A percentile compares a stretch with the other conserved stretches of the same genome.
Evolutionary conservation across 1,140 invertebrate species (phyloP).

Genomic region (Polyergus mexicanus): DNA sequence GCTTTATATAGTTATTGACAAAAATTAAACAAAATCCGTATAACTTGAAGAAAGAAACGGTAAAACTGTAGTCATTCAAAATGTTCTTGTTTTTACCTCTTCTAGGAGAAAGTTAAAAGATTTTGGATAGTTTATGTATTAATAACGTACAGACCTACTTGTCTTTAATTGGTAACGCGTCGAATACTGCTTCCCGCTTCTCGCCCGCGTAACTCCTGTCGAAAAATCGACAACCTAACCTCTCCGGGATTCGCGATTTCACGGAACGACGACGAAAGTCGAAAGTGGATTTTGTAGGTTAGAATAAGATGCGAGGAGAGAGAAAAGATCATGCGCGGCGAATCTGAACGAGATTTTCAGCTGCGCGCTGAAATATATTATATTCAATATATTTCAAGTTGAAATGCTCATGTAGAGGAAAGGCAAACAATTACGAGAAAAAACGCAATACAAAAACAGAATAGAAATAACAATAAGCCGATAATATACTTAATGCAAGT

Average conservation of each 20-base stretch:
- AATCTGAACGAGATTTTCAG: no score
- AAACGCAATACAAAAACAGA: no score
- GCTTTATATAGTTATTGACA: background rate
- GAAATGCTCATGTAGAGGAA: no score
- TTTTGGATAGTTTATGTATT: background rate
- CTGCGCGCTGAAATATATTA: no score
- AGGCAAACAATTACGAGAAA: no score
- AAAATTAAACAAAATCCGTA: background rate
- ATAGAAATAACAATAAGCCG: no score
- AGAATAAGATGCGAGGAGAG: background rate
- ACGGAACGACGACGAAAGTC: background rate
- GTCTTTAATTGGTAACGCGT: background rate
- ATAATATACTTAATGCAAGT: no score
- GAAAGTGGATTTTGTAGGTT: conserved; percentile 13
- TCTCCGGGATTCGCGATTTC: background rate
- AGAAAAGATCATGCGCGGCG: background rate
- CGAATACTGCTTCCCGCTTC: background rate
- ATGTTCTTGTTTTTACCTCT: background rate
- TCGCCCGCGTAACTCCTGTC: background rate
- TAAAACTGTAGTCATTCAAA: background rate
- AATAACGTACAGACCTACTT: background rate
- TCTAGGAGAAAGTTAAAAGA: background rate
- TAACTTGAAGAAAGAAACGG: background rate
- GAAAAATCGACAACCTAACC: conserved; percentile 2
- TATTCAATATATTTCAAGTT: no score